phyloP scores from a whole-genome alignment of 2,113 vertebrate genomes.

The Crotalus viridis region DNA sequence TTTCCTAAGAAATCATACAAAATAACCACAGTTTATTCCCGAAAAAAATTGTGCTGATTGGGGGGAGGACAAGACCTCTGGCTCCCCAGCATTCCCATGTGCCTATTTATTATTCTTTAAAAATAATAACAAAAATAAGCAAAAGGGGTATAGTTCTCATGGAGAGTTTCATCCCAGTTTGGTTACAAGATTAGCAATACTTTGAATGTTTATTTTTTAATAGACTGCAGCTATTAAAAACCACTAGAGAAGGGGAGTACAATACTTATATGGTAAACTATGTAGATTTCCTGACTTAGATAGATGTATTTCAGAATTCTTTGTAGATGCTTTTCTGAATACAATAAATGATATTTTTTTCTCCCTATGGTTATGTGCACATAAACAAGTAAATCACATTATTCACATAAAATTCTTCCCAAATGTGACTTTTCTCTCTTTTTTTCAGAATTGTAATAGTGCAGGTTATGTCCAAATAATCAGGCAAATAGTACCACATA shows the following conservation, averaged over 20 bases:
- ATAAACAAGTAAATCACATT: neutral
- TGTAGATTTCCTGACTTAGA: neutral
- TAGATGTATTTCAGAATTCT: neutral
- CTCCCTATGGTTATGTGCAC: neutral
- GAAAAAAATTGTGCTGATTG: neutral
- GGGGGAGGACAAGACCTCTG: neutral
- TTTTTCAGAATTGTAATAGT: conserved; percentile 33
- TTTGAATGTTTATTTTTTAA: neutral
- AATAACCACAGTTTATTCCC: neutral
- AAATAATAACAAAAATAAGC: neutral
- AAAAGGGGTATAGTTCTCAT: neutral
- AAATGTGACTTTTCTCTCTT: conserved; percentile 23
- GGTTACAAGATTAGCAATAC: neutral
- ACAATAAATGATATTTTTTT: neutral
- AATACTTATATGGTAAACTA: neutral
- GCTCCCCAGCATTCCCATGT: neutral
- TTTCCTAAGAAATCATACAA: neutral
- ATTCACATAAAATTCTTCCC: neutral
- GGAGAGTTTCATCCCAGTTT: neutral
- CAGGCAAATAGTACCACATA: conserved; percentile 51
- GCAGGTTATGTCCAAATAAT: conserved; percentile 62
- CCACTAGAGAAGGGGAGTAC: neutral
- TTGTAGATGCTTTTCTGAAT: neutral
- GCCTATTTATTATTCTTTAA: neutral
- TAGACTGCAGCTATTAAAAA: neutral